Base-by-base conservation (phyloP, 2,113 vertebrate species). In the Craseonycteris thonglongyai region DNA sequence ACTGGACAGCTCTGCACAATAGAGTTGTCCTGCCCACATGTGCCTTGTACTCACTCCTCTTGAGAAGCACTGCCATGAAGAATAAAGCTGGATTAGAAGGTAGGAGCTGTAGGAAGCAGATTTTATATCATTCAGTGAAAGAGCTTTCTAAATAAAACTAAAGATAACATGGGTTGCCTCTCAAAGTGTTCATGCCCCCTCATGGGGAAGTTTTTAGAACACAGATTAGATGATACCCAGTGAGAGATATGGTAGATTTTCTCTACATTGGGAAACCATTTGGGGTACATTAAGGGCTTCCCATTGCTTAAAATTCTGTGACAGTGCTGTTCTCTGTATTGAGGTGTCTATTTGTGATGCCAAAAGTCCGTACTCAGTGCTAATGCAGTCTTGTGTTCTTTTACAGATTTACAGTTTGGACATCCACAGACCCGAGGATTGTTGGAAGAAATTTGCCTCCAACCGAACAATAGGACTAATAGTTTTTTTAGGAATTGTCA, bases 391-490 rank as follows among this genome's bases (percentile, higher is more conserved):
- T 74, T 90, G 1, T 76, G 40, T 97, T 78, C 49, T 95, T 93
- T 96, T 87, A 47, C 97, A 99, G 99, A 99, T 99, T 93, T 99
- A 99, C 95, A 98, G 98, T 14, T 90, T 99, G 96, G 98, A 99
- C 95, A 99, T 99, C 88, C 98, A 99, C 96, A 99, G 98, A 90
- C 98, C 99, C 22, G 99, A 99, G 88, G 99, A 99, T 93, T 99
- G 99, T 92, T 99, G 99, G 99, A 98, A 99, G 95, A 99, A 99
- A 89, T 99, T 99, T 96, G 97, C 97, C 65, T 99, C 99, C 6
- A 99, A 99, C 97, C 98, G 99, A 96, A 99, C 98, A 86, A 59
- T 99, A 28, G 99, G 99, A 91, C 96, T 99, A 66, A 95, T 99
- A 38, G 78, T 99, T 69, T 99, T 99, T 92, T 68, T 98, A 82